Evolutionary conservation across 2,797 vertebrate species (phyloP).

Genomic region (Pseudomugil gertrudae): DNA sequence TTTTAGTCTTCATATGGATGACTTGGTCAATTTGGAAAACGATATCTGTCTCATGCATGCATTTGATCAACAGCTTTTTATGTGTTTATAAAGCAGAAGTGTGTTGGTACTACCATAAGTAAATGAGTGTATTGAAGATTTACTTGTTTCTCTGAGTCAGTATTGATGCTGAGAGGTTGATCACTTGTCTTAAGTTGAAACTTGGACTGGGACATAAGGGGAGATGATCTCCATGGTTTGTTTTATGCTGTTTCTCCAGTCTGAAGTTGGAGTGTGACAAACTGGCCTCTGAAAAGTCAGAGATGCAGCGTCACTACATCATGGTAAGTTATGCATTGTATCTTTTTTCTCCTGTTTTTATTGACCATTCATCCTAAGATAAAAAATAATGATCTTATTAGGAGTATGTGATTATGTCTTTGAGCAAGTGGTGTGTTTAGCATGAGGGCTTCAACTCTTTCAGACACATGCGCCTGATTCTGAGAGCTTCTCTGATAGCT

Average conservation of each 20-base stretch:
- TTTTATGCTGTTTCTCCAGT: constrained; percentile 46
- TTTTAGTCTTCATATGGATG: too few species aligned
- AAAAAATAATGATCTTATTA: neutral
- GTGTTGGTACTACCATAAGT: too few species aligned
- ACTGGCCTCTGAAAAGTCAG: constrained; percentile 96
- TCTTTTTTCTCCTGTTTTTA: neutral
- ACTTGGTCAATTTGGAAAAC: too few species aligned
- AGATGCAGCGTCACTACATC: constrained; percentile 99
- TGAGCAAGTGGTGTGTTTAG: neutral
- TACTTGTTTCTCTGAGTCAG: too few species aligned
- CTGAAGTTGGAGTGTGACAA: constrained; percentile 95
- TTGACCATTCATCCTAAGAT: neutral
- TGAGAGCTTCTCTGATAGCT: neutral
- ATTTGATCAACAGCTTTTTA: too few species aligned
- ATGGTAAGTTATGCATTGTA: constrained; percentile 70
- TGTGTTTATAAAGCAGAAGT: too few species aligned
- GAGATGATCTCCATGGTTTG: neutral
- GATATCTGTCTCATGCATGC: too few species aligned
- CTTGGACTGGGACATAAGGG: neutral
- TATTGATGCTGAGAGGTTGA: neutral
- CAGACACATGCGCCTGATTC: neutral
- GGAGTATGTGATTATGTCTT: neutral
- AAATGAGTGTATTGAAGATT: too few species aligned
- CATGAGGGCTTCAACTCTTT: neutral
- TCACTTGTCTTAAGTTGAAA: neutral